Evolutionary conservation across 2,888 invertebrate species (phyloP).

Genomic region (Scaptomyza cyrtandrae): DNA sequence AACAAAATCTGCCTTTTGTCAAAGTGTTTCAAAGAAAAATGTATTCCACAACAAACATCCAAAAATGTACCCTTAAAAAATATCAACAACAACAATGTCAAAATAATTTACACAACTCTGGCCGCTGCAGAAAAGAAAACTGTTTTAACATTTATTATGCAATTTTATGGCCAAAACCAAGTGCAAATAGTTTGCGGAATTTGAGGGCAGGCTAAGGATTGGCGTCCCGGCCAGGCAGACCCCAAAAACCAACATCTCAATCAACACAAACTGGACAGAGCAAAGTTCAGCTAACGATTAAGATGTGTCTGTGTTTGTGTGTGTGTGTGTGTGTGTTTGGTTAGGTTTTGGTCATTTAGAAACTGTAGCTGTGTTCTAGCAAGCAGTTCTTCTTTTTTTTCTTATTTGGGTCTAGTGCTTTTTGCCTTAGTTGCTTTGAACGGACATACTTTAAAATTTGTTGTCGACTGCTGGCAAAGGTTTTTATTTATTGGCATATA

Average conservation of each 20-base stretch:
- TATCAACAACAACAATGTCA: conserved; percentile 33
- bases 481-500: conserved; percentile 76
- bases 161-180: conserved; percentile 72
- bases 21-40: background rate
- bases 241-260: conserved; percentile 68
- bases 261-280: conserved; percentile 55
- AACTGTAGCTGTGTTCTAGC: conserved; percentile 25
- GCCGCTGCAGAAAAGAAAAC: conserved; percentile 24
- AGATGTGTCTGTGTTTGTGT: conserved; percentile 17
- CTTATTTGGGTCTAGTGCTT: conserved; percentile 5
- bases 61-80: conserved; percentile 7
- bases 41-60: conserved; percentile 4
- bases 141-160: conserved; percentile 68
- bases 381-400: background rate
- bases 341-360: conserved; percentile 58
- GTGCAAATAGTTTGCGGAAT: conserved; percentile 72
- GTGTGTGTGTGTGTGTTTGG: conserved; percentile 20
- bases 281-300: conserved; percentile 67
- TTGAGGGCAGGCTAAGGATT: conserved; percentile 21
- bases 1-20: background rate
- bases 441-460: conserved; percentile 70
- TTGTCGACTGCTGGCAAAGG: conserved; percentile 57
- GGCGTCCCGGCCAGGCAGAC: conserved; percentile 14
- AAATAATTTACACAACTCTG: conserved; percentile 60
- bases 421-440: conserved; percentile 48